phyloP scores from a whole-genome alignment of 64 coral and sea anemone species.

The Pocillopora damicornis region DNA sequence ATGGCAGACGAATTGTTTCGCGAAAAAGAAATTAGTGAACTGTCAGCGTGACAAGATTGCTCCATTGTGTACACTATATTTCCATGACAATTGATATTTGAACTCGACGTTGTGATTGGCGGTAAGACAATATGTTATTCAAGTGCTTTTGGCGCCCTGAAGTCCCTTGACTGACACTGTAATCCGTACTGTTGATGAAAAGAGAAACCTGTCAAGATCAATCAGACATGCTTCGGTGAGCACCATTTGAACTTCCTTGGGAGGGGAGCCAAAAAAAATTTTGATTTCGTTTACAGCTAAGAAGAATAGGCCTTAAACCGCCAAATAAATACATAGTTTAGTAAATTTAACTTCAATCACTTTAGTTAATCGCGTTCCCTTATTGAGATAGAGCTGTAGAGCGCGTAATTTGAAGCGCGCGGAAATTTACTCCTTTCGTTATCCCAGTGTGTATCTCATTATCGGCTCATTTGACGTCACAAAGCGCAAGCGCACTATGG shows the following conservation, averaged over 20 bases:
- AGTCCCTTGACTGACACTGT: slow-evolving; percentile 56
- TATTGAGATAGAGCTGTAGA: background rate
- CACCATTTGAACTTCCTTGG: background rate
- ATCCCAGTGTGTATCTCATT: slow-evolving; percentile 22
- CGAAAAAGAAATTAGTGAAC: slow-evolving; percentile 21
- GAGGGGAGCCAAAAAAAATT: slow-evolving; percentile 25
- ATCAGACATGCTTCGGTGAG: slow-evolving; percentile 24
- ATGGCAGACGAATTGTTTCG: slow-evolving; percentile 3
- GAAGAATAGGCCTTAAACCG: background rate
- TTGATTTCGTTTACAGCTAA: background rate
- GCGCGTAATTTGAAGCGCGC: background rate
- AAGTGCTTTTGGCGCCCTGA: slow-evolving; percentile 38
- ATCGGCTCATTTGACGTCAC: slow-evolving; percentile 35
- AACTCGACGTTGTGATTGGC: slow-evolving; percentile 47
- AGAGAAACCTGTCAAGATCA: slow-evolving; percentile 45
- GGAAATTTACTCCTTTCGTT: slow-evolving; percentile 10
- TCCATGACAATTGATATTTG: slow-evolving; percentile 61
- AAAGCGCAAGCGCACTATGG: slow-evolving; percentile 32
- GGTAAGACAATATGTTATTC: slow-evolving; percentile 49
- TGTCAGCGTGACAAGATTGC: slow-evolving; percentile 38
- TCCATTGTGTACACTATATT: slow-evolving; percentile 54
- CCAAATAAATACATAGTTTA: background rate
- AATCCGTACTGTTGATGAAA: slow-evolving; percentile 20
- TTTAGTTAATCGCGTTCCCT: background rate
- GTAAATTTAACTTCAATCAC: background rate